phyloP scores from a whole-genome alignment of 2,113 vertebrate genomes.

The Pterocles burchelli region DNA sequence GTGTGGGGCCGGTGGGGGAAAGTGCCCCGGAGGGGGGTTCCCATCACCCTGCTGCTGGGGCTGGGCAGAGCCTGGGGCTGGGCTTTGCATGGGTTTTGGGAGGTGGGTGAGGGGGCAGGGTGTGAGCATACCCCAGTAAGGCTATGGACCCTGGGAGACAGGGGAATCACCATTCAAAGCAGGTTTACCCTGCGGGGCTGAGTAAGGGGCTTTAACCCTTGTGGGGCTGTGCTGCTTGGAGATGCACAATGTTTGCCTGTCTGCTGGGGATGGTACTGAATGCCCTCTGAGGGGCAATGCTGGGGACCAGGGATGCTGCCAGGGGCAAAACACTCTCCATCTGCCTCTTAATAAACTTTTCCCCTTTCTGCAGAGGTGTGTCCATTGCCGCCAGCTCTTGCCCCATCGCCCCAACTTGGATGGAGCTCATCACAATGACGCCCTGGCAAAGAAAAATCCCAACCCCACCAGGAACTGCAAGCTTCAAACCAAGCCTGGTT shows the following conservation, averaged over 20 bases:
- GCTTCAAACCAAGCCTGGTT: not conserved
- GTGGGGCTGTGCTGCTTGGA: not conserved
- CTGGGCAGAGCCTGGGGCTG: not conserved
- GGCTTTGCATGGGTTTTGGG: not conserved
- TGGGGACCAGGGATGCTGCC: not conserved
- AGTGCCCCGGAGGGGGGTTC: fast-evolving
- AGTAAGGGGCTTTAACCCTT: not conserved
- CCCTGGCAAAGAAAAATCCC: not conserved
- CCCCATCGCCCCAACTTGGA: fast-evolving
- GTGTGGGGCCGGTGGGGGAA: fast-evolving
- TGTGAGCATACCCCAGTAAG: fast-evolving
- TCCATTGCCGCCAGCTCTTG: not conserved
- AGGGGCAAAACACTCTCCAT: not conserved
- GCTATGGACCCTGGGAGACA: not conserved
- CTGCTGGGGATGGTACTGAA: not conserved
- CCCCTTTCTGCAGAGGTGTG: not conserved
- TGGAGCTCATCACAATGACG: fast-evolving
- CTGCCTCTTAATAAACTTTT: not conserved
- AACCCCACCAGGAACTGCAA: not conserved
- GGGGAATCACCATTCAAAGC: not conserved
- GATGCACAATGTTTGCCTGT: not conserved
- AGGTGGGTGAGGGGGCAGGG: not conserved
- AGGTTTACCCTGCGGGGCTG: not conserved
- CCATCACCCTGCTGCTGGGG: not conserved
- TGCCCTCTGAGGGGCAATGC: not conserved